Evolutionary conservation across 2,888 invertebrate genomes (phyloP), one percentile per base, ranked within the genome.

Genomic region (Perizoma affinitatum): DNA sequence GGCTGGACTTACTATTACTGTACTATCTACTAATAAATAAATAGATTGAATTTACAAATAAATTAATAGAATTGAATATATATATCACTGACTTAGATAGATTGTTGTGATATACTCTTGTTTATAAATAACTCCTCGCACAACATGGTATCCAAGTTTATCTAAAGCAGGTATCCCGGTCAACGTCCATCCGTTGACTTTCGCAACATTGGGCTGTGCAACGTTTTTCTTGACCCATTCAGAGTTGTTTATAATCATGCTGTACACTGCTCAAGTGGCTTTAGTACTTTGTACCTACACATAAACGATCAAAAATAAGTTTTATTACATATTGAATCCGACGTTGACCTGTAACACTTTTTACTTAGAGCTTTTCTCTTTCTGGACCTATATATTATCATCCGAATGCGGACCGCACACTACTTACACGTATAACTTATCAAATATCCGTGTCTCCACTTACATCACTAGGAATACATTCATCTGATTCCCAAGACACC

Each of bases 131-230:
- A 51, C 0, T 50, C 11, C 35, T 8, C 5, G 35, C 46, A 9
- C 9, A 38, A 9, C n/a, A n/a, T n/a, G n/a, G n/a, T 56, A 47
- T 5, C 42, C 42, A 22, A 53, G 48, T 53, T 52, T 44, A 51
- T 41, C 36, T 22, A 33, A 34, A 40, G 50, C 57, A 58, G 58
- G 57, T 54, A 58, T 61, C 49, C 50, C 50, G 54, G 58, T 50
- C 57, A 57, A 33, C 45, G 48, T 56, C 36, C 61, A 57, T 57
- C 53, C 53, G 52, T 46, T 42, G 40, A 63, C 58, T 69, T 66
- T 66, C 63, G 65, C 67, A 69, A 68, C 61, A 54, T 54, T 52
- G 46, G 38, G 58, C 65, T 65, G 65, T 41, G 45, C 54, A 69
- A 55, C 48, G 64, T 65, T 65, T 65, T 67, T 69, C 67, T 60